Base-by-base conservation (phyloP, 2,113 vertebrate species). In the Xyliphius kryptos region DNA sequence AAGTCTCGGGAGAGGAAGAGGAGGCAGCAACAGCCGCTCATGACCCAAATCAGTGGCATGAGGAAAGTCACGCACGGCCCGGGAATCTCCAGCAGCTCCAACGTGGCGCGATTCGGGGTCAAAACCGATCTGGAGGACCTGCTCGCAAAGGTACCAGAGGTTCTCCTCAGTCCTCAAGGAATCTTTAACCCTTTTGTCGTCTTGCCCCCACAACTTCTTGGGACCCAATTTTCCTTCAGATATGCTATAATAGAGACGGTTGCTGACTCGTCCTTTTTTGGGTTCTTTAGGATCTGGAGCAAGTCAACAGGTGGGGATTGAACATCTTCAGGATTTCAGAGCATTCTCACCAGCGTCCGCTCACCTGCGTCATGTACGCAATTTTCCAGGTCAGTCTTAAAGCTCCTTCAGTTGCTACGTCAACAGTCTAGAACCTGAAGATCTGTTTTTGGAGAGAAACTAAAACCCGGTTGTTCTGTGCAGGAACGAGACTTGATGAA, bases 401-500 rank as follows among this genome's bases (percentile, higher is more conserved):
- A 32, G 13, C 60, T 15, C 51, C n/a, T 6, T 3, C 10, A 16
- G 3, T 43, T 13, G 11, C 7, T 5, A 13, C 20, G 7, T 41
- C 11, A 13, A 17, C n/a, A n/a, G n/a, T n/a, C n/a, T n/a, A n/a
- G n/a, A n/a, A n/a, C n/a, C n/a, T n/a, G n/a, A n/a, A n/a, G n/a
- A n/a, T n/a, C n/a, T n/a, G n/a, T n/a, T n/a, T n/a, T n/a, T n/a
- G n/a, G n/a, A n/a, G n/a, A n/a, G n/a, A n/a, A n/a, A n/a, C n/a
- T n/a, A n/a, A n/a, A n/a, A n/a, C n/a, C n/a, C n/a, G n/a, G n/a
- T n/a, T n/a, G n/a, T n/a, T n/a, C n/a, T n/a, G n/a, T n/a, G 1
- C 81, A 99, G 96, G 96, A 99, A 81, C 82, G 96, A 83, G 95
- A 99, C 53, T 86, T 99, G 49, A 86, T 99, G 21, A 95, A 95